Percentiles rank a stretch among this genome's conserved stretches.
These are phyloP conservation scores for Holacanthus passer DNA, from an alignment of 2,113 vertebrate genomes.

Conservation along the genomic window DNA sequence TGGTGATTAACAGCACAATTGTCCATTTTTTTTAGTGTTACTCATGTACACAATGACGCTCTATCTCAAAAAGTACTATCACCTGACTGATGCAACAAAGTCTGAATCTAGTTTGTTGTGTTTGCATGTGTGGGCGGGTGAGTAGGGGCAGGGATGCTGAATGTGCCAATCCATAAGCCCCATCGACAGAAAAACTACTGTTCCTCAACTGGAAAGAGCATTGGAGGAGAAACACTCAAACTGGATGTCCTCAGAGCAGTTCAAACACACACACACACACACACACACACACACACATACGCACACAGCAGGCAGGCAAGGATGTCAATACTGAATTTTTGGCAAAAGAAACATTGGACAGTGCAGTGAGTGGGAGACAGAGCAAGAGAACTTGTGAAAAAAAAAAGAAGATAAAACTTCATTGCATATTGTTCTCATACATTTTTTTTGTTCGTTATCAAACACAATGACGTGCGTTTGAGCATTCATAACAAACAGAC, in stretches of 20 bases:
- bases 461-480: neutral
- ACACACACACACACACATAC: slow-evolving; percentile 34
- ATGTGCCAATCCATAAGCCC: slow-evolving; percentile 78
- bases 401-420: neutral
- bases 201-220: slow-evolving; percentile 79
- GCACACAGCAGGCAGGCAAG: slow-evolving; percentile 29
- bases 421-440: neutral
- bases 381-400: neutral
- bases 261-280: slow-evolving; percentile 74
- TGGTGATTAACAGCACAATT: slow-evolving; percentile 14
- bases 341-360: slow-evolving; percentile 24
- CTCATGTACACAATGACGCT: neutral
- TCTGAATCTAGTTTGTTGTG: slow-evolving; percentile 43
- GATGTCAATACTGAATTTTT: slow-evolving; percentile 56
- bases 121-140: slow-evolving; percentile 69
- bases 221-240: slow-evolving; percentile 77
- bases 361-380: slow-evolving; percentile 6
- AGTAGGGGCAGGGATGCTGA: slow-evolving; percentile 53
- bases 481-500: neutral
- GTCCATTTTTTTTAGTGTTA: neutral
- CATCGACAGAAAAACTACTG: slow-evolving; percentile 78
- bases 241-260: slow-evolving; percentile 81
- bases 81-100: slow-evolving; percentile 37
- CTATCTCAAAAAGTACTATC: slow-evolving; percentile 34
- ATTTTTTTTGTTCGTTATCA: neutral